Evolutionary conservation across 2,113 vertebrate species (phyloP).

Genomic region (Meleagris gallopavo): DNA sequence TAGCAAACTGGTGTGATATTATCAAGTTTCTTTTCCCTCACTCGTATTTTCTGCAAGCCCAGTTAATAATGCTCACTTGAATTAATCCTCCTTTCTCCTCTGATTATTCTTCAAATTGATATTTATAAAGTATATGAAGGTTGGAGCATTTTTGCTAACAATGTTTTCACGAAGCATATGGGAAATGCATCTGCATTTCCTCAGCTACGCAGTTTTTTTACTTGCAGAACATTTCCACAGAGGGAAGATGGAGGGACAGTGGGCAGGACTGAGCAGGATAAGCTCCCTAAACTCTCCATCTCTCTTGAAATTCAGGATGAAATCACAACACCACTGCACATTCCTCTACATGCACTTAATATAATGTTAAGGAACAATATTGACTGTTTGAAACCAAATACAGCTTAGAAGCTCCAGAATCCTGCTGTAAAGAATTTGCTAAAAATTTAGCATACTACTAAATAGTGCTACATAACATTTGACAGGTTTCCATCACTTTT

Average conservation of each 20-base stretch:
- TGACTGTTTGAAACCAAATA: not conserved
- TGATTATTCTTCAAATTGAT: not conserved
- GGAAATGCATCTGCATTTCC: not conserved
- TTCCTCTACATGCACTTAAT: not conserved
- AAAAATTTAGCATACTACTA: not conserved
- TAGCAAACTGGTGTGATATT: not conserved
- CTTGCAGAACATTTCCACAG: not conserved
- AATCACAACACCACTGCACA: not conserved
- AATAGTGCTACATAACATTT: not conserved
- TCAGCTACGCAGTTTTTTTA: not conserved
- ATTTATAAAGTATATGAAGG: not conserved
- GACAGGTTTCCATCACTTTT: not conserved
- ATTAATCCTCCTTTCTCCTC: not conserved
- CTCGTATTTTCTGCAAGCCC: not conserved
- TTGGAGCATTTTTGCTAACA: not conserved
- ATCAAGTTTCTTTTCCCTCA: not conserved
- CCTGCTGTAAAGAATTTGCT: not conserved
- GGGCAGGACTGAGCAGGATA: not conserved
- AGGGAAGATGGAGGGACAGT: not conserved
- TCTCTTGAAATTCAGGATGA: not conserved
- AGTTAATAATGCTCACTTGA: not conserved
- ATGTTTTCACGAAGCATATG: not conserved
- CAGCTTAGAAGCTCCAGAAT: not conserved
- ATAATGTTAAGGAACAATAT: not conserved
- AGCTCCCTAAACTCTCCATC: not conserved